A percentile compares a stretch with the other conserved stretches of the same genome.
Conservation (phyloP, 1,140 invertebrate species). For the Tenebrio molitor region DNA sequence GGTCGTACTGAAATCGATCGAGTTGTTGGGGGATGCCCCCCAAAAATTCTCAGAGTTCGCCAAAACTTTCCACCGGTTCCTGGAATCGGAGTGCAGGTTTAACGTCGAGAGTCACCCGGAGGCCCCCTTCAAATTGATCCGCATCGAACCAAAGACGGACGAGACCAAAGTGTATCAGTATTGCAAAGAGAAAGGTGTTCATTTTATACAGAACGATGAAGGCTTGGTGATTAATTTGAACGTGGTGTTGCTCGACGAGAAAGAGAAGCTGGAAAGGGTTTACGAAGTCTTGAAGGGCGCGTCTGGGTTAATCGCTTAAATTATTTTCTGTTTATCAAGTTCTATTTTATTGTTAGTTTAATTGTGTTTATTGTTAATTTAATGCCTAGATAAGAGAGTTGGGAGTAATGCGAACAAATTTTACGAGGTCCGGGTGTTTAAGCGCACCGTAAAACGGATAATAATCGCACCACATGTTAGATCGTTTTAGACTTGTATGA, state of each 20-base stretch:
- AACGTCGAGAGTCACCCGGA: slow-evolving; percentile 55
- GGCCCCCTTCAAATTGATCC: slow-evolving; percentile 60
- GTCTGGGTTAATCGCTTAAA: slow-evolving; percentile 20
- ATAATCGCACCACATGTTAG: too few species aligned
- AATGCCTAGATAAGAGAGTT: slow-evolving; percentile 56
- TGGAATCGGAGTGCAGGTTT: slow-evolving; percentile 49
- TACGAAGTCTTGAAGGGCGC: slow-evolving; percentile 52
- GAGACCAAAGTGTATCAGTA: slow-evolving; percentile 47
- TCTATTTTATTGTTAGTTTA: neutral
- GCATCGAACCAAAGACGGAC: slow-evolving; percentile 26
- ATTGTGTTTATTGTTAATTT: neutral
- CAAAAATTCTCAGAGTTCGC: slow-evolving; percentile 49
- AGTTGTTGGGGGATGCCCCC: slow-evolving; percentile 54
- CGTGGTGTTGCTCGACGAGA: slow-evolving; percentile 48
- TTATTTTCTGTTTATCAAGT: neutral
- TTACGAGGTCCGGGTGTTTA: too few species aligned
- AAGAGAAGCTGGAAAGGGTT: slow-evolving; percentile 44
- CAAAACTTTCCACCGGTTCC: slow-evolving; percentile 46
- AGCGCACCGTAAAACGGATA: too few species aligned
- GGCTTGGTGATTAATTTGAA: slow-evolving; percentile 58
- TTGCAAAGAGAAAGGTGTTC: slow-evolving; percentile 55
- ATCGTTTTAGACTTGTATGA: too few species aligned
- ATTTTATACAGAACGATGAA: slow-evolving; percentile 55
- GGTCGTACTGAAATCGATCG: slow-evolving; percentile 58
- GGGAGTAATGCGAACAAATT: too few species aligned